Evolutionary conservation across 1,140 invertebrate species (phyloP), one percentile per base, ranked within the genome.

Genomic region (Belonocnema kinseyi): DNA sequence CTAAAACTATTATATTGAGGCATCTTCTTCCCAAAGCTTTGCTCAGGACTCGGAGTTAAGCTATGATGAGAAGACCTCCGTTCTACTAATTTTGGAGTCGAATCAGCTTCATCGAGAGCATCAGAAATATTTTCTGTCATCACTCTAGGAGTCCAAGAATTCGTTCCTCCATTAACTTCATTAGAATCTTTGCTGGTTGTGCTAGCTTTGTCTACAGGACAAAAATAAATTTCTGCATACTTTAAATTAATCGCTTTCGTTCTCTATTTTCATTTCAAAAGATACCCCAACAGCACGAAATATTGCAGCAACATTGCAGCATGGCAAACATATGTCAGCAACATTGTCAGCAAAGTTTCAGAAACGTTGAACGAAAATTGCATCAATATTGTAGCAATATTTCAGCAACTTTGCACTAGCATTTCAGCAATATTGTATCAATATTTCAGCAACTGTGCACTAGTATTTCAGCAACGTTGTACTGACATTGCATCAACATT

Each of bases 1-100:
- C 89, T 83, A 61, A 90, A 90, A 54, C 88, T 89, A 21, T 86
- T 89, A 58, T 89, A 89, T 17, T 89, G 88, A 1, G 87, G 87
- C 51, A 85, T 74, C 73, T 90, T 89, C 33, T 90, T 90, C 12
- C 86, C 85, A 70, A 89, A 89, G 46, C 80, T 84, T 51, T 87
- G 86, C 71, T 89, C 88, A 0, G 88, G 86, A 75, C 86, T 90
- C 17, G 86, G 88, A 7, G 87, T 87, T n/a, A 88, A 80, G 53
- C 86, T 88, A 33, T 88, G 83, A 75, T 87, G 80, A 2, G 86
- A 85, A 7, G 83, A 79, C 26, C 82, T 77, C 50, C 83, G 82
- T 75, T 86, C 80, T 7, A 14, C 3, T 17, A 77, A 72, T 75
- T 88, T 88, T 12, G 73, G 3, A 10, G 21, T 82, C 50, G 4